Base-by-base conservation (phyloP, 53 echinoderm and acorn worm genomes). In the Patiria pectinifera region DNA sequence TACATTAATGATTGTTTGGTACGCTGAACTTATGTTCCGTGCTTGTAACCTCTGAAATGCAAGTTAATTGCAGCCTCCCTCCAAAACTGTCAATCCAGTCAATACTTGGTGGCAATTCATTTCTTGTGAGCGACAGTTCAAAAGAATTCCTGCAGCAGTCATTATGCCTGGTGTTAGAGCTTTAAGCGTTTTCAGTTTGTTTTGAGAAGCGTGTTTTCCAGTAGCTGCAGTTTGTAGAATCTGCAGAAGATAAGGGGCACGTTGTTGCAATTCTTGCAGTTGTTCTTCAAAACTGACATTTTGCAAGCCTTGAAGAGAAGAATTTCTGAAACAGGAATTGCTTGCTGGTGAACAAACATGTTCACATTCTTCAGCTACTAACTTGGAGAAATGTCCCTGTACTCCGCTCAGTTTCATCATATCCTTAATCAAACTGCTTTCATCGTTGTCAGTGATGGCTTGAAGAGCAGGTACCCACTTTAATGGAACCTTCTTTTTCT, bases 81-180 rank as follows among this genome's bases (percentile, higher is more conserved):
- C 84, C 62, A 75, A 45, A 78, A 94, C 16, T 62, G 89, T 92
- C 9, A 94, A 66, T 22, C 86, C 89, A 61, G 84, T 92, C 19
- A 94, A 12, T 19, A 89, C 83, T 84, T 94, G 92, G 47, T 88
- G 92, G 13, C 62, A 60, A 48, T 94, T 94, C 94, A 94, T 94
- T n/a, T 89, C 44, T 69, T 76, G 76, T 21, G 60, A 86, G 11
- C 85, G 69, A 72, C 92, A 89, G 69, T 94, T 94, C 22, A 94
- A 83, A 9, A 92, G 85, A 11, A 94, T 63, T 72, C 87, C 84
- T 11, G 95, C 95, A n/a, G 92, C 92, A 24, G 91, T 85, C 6
- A 90, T 14, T 0, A 95, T 69, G 2, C 75, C 76, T 69, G 91
- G 95, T 10, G 47, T 59, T 2, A 92, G 74, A 43, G 85, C 2